Base-by-base conservation (phyloP, 2,888 invertebrate species). In the Nemotelus pantherinus region DNA sequence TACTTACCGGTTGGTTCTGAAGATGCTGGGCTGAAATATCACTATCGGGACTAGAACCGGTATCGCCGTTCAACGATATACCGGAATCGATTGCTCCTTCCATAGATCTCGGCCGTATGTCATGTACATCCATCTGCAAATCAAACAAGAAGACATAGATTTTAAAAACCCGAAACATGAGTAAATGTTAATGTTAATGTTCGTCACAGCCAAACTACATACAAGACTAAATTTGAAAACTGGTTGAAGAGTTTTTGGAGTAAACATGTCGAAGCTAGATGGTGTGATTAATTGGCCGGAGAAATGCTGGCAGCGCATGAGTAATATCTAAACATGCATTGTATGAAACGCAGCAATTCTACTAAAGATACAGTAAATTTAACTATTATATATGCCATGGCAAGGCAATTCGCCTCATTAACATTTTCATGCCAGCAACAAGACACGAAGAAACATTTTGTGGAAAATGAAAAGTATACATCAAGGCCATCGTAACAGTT, bases 21-120 rank as follows among this genome's bases (percentile, higher is more conserved):
- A 79, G 67, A 77, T 80, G 78, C 45, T 80, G 80, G 47, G 80
- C 77, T 50, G 80, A 79, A 76, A 78, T 81, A 77, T 82, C 82
- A 74, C 83, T 84, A 80, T 87, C 87, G 78, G 86, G 85, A 82
- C 85, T 85, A 78, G 86, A 86, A 79, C 85, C 83, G 77, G 82
- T 83, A 82, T 86, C 86, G 77, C 85, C 84, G 81, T 84, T 86
- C 71, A 86, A 82, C 79, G 86, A 85, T 68, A 86, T 84, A 63
- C 86, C 86, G 65, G 85, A 86, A 83, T 87, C 87, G 82, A 84
- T 81, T 81, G 84, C 85, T 81, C 85, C 85, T 80, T 87, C 87
- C 83, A 85, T 85, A 72, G 87, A 87, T 83, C 85, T 84, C 77
- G 87, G 87, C 81, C 87, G 83, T 77, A 86, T 79, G 81, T 86